A percentile compares a stretch with the other conserved stretches of the same genome.
Conservation (phyloP, 2,797 vertebrate species). For the Apodemus agrarius region DNA sequence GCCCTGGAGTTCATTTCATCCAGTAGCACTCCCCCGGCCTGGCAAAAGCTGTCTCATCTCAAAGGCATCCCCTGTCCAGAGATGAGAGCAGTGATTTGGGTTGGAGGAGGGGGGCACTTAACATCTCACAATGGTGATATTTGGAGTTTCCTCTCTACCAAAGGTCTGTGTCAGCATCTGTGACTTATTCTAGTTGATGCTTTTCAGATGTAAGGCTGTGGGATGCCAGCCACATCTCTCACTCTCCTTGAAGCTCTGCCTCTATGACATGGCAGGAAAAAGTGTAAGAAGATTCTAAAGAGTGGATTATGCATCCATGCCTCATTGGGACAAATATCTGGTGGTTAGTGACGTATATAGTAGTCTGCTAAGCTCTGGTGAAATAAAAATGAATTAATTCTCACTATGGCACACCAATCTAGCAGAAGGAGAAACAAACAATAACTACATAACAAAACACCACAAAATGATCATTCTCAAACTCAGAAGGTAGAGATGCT, state of each 20-base stretch:
- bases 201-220: conserved; percentile 16
- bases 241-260: background rate
- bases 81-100: background rate
- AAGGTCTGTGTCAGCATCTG: conserved; percentile 48
- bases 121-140: background rate
- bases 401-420: background rate
- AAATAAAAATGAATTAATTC: conserved; percentile 51
- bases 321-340: background rate
- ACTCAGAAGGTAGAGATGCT: background rate
- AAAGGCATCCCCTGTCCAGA: background rate
- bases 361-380: background rate
- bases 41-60: background rate
- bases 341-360: background rate
- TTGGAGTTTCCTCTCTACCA: background rate
- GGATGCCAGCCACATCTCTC: background rate
- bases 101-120: background rate
- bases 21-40: background rate
- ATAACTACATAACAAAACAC: conserved; percentile 24
- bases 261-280: background rate
- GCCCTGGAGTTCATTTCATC: background rate
- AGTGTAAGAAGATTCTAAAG: background rate
- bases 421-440: conserved; percentile 16
- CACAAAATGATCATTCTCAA: conserved; percentile 25
- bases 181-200: conserved; percentile 37
- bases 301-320: background rate